These are phyloP conservation scores for Carassius carassius DNA, from an alignment of 2,113 vertebrate species.

Conservation along the genomic window DNA sequence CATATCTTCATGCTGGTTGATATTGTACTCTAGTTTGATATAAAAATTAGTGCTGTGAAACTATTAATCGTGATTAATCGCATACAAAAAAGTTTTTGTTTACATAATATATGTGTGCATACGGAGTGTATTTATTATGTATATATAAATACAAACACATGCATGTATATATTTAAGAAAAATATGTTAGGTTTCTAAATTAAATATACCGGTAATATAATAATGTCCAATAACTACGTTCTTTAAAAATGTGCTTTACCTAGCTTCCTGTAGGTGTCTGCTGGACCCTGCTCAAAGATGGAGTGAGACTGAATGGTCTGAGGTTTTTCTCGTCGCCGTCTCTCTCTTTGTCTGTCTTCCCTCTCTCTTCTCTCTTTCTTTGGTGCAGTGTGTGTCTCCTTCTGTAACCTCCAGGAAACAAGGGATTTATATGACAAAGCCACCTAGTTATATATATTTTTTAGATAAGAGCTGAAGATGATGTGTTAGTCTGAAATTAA, in stretches of 20 bases:
- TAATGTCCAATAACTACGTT: not conserved
- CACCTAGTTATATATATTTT: not conserved
- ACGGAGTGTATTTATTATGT: too few relatives aligned
- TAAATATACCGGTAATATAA: too few relatives aligned
- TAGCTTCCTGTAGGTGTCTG: constrained; percentile 67
- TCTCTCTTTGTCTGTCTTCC: constrained; percentile 68
- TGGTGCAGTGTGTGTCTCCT: constrained; percentile 53
- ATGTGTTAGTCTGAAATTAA: not conserved
- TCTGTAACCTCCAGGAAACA: constrained; percentile 61
- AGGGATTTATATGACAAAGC: not conserved
- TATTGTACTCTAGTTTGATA: too few relatives aligned
- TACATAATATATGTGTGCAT: too few relatives aligned
- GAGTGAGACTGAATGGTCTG: constrained; percentile 78
- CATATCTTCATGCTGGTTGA: too few relatives aligned
- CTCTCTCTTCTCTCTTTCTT: constrained; percentile 68
- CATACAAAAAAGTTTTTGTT: too few relatives aligned
- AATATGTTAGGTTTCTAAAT: too few relatives aligned
- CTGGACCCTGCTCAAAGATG: constrained; percentile 78
- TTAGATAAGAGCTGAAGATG: not conserved
- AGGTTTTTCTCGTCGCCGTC: constrained; percentile 68
- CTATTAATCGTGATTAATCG: too few relatives aligned
- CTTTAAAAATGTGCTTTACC: constrained; percentile 54
- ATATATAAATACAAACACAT: too few relatives aligned
- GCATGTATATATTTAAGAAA: too few relatives aligned
- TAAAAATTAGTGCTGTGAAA: too few relatives aligned